Evolutionary conservation across 2,888 invertebrate genomes (phyloP).

Genomic region (Timema cristinae): DNA sequence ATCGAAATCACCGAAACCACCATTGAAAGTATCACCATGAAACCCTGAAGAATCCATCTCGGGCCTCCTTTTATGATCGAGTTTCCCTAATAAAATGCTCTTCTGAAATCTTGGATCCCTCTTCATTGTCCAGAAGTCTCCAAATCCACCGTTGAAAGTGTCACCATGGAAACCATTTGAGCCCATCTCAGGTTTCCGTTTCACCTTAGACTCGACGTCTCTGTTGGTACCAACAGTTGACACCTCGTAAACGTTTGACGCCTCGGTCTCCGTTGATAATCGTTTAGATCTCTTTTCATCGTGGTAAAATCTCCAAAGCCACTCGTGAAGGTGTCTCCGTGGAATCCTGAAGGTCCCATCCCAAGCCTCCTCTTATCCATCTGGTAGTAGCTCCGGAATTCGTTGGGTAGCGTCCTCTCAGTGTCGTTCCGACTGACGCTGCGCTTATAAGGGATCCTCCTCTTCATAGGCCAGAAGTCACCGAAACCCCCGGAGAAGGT

Average conservation of each 20-base stretch:
- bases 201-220: not conserved
- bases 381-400: slow-evolving; percentile 3
- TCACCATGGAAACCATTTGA: slow-evolving; percentile 39
- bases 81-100: not conserved
- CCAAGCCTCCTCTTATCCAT: slow-evolving; percentile 26
- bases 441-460: not conserved
- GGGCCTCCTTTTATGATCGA: slow-evolving; percentile 35
- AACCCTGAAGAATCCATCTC: slow-evolving; percentile 36
- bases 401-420: not conserved
- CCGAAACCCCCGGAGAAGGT: slow-evolving; percentile 37
- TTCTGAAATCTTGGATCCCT: slow-evolving; percentile 2
- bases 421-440: not conserved
- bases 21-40: slow-evolving; percentile 35
- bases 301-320: slow-evolving; percentile 40
- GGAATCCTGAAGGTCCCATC: slow-evolving; percentile 28
- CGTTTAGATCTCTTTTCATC: slow-evolving; percentile 24
- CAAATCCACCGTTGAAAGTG: slow-evolving; percentile 39
- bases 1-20: slow-evolving; percentile 36
- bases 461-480: slow-evolving; percentile 38
- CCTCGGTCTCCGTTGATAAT: too few species aligned
- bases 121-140: slow-evolving; percentile 36
- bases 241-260: too few species aligned
- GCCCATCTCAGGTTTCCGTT: slow-evolving; percentile 32
- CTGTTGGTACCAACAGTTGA: too few species aligned
- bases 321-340: slow-evolving; percentile 36